A percentile compares a stretch with the other conserved stretches of the same genome.
These are phyloP conservation scores for Drosophila engyochracea DNA, from an alignment of 2,888 invertebrate species.

Conservation along the genomic window DNA sequence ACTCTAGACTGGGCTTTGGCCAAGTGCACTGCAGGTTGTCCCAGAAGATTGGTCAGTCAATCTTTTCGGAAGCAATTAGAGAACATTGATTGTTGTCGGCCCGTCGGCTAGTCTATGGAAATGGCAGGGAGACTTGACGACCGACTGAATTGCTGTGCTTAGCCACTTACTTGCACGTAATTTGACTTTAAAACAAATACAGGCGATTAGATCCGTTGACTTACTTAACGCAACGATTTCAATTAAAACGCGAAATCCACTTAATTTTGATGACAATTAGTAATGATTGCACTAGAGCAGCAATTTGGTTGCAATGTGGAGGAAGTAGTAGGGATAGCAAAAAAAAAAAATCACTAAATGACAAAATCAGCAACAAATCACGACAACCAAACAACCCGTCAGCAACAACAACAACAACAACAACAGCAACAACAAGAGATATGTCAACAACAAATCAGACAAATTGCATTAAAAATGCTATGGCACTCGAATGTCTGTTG, in stretches of 20 bases:
- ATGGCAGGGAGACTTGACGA: neutral
- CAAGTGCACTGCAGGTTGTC: conserved; percentile 23
- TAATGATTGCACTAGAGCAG: conserved; percentile 55
- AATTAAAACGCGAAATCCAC: conserved; percentile 76
- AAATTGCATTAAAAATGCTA: conserved; percentile 81
- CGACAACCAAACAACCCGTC: conserved; percentile 63
- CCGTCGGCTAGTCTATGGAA: neutral
- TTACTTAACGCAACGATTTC: conserved; percentile 55
- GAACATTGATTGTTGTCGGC: conserved; percentile 52
- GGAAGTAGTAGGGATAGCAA: neutral
- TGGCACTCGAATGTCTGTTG: conserved; percentile 72
- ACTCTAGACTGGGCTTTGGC: conserved; percentile 4
- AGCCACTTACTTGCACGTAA: conserved; percentile 39
- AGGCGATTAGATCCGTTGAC: conserved; percentile 18
- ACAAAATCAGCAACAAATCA: conserved; percentile 82
- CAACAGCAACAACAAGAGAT: conserved; percentile 49
- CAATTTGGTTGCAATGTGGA: conserved; percentile 32
- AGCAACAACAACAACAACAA: conserved; percentile 13
- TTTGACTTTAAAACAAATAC: conserved; percentile 63
- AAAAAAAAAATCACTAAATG: conserved; percentile 73
- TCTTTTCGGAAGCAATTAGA: conserved; percentile 63
- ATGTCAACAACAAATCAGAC: conserved; percentile 81
- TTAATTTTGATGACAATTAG: conserved; percentile 80
- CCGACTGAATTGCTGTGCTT: conserved; percentile 7
- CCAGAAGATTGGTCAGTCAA: conserved; percentile 29